Evolutionary conservation across 2,113 vertebrate species (phyloP).

Genomic region (Irena cyanogastra): DNA sequence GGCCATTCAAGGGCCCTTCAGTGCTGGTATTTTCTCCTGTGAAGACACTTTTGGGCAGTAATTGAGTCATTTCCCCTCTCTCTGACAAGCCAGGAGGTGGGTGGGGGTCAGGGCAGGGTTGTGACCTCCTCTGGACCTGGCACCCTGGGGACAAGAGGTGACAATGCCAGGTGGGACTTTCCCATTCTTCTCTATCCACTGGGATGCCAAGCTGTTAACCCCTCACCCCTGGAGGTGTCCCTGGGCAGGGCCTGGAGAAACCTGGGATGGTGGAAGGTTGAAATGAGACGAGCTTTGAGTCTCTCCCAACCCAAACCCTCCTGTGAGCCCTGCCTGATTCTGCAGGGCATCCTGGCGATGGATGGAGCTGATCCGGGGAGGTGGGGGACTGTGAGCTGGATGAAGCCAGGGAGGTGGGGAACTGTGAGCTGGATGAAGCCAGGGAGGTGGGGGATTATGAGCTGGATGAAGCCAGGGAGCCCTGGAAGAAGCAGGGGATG

Average conservation of each 20-base stretch:
- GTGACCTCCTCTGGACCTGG: neutral
- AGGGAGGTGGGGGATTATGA: neutral
- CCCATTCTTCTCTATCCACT: neutral
- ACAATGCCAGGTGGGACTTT: accelerated
- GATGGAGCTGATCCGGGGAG: neutral
- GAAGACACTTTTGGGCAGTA: neutral
- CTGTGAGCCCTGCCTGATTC: neutral
- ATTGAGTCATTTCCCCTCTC: neutral
- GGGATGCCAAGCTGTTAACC: neutral
- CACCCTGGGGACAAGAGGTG: neutral
- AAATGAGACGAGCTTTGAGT: neutral
- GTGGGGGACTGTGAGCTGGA: neutral
- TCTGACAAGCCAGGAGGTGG: neutral
- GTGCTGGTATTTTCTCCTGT: neutral
- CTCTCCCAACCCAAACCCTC: neutral
- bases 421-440: neutral
- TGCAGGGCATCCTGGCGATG: neutral
- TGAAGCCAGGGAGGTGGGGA: neutral
- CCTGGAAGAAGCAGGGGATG: accelerated
- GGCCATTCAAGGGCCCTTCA: neutral
- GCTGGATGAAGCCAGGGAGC: neutral
- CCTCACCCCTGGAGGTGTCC: neutral
- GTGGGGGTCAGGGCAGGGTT: accelerated
- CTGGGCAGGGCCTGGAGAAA: accelerated
- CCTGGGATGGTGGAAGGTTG: accelerated